Base-by-base conservation (phyloP, 2,113 vertebrate genomes). In the Oreochromis tanganicae region DNA sequence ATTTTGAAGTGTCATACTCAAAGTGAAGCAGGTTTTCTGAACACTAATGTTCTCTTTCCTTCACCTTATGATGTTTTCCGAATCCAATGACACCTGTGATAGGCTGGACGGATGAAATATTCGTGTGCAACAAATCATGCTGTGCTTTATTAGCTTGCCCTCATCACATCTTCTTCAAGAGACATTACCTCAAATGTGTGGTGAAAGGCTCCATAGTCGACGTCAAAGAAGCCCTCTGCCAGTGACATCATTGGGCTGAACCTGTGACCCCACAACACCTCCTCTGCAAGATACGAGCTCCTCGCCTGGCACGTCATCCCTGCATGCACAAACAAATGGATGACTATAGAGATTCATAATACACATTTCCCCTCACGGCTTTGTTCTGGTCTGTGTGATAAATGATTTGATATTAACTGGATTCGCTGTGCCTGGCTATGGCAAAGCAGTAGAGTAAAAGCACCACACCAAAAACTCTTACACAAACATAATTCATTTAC, bases 221-320 rank as follows among this genome's bases (percentile, higher is more conserved):
- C 88, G 79, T 98, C 98, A 10, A 99, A 99, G 96, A 98, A 98
- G 0, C 98, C 98, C 0, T 98, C 97, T 13, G 97, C 98, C 79
- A 99, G 95, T 4, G 90, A 97, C 89, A 99, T 97, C 95, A 99
- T 98, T 0, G 98, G 98, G 7, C 97, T 97, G 94, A 99, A 99
- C 80, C 98, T 96, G 95, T 98, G 98, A 7, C 98, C 98, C 98
- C 98, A 99, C 12, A 97, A 41, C 82, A 99, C 97, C 93, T 99
- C 98, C 11, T 98, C 98, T 1, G 96, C 96, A 83, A 98, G 94
- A 93, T 99, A 98, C 7, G 98, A 99, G 93, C 98, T 99, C 85
- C 98, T 96, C 0, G 97, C 98, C 92, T 99, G 98, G 90, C 98
- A 99, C 1, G 97, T 99, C 98, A 99, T 98, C 79, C 98, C 98